Evolutionary conservation across 2,797 vertebrate genomes (phyloP).

Genomic region (Tokudaia tokunoshimensis): DNA sequence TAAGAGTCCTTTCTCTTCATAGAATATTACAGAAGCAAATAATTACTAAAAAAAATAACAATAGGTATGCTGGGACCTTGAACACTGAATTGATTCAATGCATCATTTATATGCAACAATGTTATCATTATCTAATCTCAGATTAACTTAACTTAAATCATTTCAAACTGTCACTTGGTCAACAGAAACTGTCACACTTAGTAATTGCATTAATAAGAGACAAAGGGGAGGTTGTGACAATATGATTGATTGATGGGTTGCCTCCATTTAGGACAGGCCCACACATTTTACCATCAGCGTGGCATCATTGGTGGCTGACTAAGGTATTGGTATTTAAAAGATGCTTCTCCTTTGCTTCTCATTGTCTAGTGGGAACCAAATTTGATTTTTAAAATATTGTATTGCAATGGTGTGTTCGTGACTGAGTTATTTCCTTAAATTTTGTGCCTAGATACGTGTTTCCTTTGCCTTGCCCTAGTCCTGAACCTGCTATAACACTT

Average conservation of each 20-base stretch:
- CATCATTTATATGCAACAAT: neutral
- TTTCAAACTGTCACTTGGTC: neutral
- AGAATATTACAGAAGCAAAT: conserved; percentile 15
- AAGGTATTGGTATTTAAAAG: neutral
- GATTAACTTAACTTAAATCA: conserved; percentile 31
- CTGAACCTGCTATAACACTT: neutral
- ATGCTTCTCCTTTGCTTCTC: neutral
- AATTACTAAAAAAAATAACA: neutral
- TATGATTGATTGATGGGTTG: neutral
- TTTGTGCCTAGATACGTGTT: neutral
- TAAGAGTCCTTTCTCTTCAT: neutral
- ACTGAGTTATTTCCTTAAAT: neutral
- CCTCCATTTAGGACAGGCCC: neutral
- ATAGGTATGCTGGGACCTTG: neutral
- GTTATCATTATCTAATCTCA: neutral
- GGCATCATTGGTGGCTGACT: neutral
- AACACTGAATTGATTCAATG: neutral
- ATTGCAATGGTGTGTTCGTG: neutral
- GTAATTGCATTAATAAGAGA: neutral
- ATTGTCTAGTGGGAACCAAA: neutral
- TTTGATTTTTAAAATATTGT: conserved; percentile 10
- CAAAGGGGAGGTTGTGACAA: neutral
- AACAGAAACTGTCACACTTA: conserved; percentile 21
- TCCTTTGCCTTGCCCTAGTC: neutral
- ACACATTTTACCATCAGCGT: neutral